Evolutionary conservation across 92 coral and sea anemone species (phyloP), one percentile per base, ranked within the genome.

Genomic region (Epizoanthus illoricatus): DNA sequence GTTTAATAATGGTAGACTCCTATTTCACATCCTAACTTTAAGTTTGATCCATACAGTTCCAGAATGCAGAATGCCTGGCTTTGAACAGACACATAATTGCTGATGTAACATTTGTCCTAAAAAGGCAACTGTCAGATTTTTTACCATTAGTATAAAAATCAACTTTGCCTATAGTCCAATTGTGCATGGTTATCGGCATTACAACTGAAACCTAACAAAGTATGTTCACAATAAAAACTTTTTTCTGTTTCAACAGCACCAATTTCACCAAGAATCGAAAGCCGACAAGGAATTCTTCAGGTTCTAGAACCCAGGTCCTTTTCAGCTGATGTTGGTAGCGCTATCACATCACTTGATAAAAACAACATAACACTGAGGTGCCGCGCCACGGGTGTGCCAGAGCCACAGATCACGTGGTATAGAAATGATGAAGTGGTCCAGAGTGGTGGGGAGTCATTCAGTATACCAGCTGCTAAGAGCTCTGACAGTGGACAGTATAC

Each of bases 321-420:
- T 28, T 4, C n/a, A 23, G 33, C 68, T 0, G 80, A 75, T 36
- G 56, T 75, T 16, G 80, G 80, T 17, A 75, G 80, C 80, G 56
- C 42, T 36, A 58, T 75, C 61, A 75, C 80, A 21, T 75, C 80
- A n/a, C 80, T 75, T 39, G 80, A 75, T 36, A 75, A 75, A 7
- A 75, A 75, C 62, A 75, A 75, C 55, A 75, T 75, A 13, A 75
- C 80, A 1, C 66, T 75, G 66, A 36, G 7, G 19, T 75, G 80
- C 43, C 68, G 49, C 4, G 43, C 23, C 28, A 75, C 40, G 21
- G 80, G 80, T 7, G 43, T 75, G 68, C 80, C 80, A 24, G 23
- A 56, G 40, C 80, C 80, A 18, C 49, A 75, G 67, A n/a, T 75
- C 18, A 75, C 57, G 80, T 75, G 80, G 80, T 60, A 24, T 8